Percentiles rank a stretch among this genome's conserved stretches.
Conservation (phyloP, 2,888 invertebrate species). For the Exephanes ischioxanthus region DNA sequence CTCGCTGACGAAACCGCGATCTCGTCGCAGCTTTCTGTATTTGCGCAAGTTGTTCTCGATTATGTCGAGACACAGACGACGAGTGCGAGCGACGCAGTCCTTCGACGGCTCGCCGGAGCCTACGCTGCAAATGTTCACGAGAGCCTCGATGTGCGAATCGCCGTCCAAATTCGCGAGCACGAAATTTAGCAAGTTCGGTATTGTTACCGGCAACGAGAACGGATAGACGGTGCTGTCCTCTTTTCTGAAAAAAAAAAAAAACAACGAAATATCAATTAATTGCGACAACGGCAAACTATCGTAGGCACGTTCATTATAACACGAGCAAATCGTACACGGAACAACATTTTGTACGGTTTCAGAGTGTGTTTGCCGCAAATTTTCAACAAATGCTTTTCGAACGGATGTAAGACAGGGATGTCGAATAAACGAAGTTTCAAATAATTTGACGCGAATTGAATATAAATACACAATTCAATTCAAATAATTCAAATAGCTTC, state of each 20-base stretch:
- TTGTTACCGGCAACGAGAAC: constrained; percentile 87
- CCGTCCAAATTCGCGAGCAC: constrained; percentile 89
- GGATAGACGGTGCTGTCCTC: constrained; percentile 91
- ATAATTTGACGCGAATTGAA: too few species aligned
- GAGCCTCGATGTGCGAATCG: constrained; percentile 81
- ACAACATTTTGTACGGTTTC: background rate
- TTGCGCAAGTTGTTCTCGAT: constrained; percentile 78
- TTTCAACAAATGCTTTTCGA: too few species aligned
- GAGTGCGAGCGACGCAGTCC: constrained; percentile 79
- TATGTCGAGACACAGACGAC: constrained; percentile 81
- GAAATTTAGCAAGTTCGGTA: constrained; percentile 90
- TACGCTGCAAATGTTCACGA: constrained; percentile 80
- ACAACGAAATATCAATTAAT: constrained; percentile 19
- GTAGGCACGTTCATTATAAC: background rate
- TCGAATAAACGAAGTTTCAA: too few species aligned
- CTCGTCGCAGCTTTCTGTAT: constrained; percentile 77
- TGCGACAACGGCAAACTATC: background rate
- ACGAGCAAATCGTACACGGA: background rate
- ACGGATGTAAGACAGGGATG: too few species aligned
- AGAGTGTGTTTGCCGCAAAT: too few species aligned
- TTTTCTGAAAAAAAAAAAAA: constrained; percentile 85
- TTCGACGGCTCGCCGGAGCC: constrained; percentile 78
- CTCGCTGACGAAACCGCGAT: constrained; percentile 59
- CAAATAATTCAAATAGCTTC: too few species aligned
- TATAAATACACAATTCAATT: too few species aligned